phyloP scores from a whole-genome alignment of 2,888 invertebrate genomes.

The Parthenolecanium corni region DNA sequence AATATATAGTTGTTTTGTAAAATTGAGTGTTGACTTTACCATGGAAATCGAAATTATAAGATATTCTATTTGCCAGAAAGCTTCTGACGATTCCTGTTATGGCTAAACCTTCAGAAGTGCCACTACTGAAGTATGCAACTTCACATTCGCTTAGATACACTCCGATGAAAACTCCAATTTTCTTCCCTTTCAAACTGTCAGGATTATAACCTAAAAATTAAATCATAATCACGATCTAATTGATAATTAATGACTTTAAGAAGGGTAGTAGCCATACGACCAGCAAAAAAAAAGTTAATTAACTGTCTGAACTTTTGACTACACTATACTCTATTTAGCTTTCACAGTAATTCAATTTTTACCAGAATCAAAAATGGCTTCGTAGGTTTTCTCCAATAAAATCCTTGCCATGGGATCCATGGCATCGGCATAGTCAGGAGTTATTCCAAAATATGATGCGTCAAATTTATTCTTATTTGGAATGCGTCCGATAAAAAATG shows the following conservation, averaged over 20 bases:
- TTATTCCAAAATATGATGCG: constrained; percentile 6
- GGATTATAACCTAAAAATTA: constrained; percentile 15
- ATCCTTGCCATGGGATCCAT: constrained; percentile 21
- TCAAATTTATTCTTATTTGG: constrained; percentile 16
- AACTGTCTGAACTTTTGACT: too few relatives aligned
- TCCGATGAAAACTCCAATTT: constrained; percentile 13
- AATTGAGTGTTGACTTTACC: not conserved
- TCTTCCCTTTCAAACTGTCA: not conserved
- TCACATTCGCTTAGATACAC: constrained; percentile 14
- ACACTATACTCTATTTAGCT: too few relatives aligned
- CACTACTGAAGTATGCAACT: not conserved
- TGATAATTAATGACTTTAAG: too few relatives aligned
- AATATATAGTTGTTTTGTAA: not conserved
- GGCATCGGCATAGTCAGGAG: not conserved
- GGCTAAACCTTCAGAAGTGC: not conserved
- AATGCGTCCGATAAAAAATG: constrained; percentile 9
- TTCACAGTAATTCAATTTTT: not conserved
- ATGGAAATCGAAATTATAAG: constrained; percentile 10
- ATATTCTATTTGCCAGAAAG: constrained; percentile 15
- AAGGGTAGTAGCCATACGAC: too few relatives aligned
- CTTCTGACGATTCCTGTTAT: constrained; percentile 1
- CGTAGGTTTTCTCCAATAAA: constrained; percentile 20
- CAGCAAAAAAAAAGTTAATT: too few relatives aligned
- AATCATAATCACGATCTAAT: too few relatives aligned
- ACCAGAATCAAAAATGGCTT: constrained; percentile 17